Conservation (phyloP, 2,797 vertebrate species). For the Coreius guichenoti region DNA sequence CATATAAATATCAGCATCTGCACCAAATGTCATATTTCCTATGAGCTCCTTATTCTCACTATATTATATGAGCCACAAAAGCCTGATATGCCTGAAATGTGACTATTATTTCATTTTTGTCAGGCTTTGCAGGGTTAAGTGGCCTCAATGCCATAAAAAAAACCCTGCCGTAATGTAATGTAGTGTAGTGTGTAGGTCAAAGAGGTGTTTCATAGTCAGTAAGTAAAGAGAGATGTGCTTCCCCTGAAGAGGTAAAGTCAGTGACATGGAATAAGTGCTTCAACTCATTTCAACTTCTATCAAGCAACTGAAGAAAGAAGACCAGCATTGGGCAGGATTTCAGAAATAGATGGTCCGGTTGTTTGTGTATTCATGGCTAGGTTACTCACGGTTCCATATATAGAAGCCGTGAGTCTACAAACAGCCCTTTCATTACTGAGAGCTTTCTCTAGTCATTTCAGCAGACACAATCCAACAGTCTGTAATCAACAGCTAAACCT, state of each 20-base stretch:
- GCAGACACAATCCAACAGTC: slow-evolving; percentile 58
- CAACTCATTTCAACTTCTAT: background rate
- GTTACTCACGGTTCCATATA: slow-evolving; percentile 59
- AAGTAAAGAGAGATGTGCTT: background rate
- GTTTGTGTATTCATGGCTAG: slow-evolving; percentile 54
- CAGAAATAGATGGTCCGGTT: slow-evolving; percentile 21
- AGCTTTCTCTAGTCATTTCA: slow-evolving; percentile 69
- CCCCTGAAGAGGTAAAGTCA: background rate
- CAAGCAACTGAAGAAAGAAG: background rate
- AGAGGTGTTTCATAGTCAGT: background rate
- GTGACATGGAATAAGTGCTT: background rate
- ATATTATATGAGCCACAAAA: too few relatives aligned
- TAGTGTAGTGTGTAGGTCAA: too few relatives aligned
- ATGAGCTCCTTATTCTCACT: too few relatives aligned
- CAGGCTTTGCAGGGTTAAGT: background rate
- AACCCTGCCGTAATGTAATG: background rate
- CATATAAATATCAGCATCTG: too few relatives aligned
- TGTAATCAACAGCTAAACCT: slow-evolving; percentile 66
- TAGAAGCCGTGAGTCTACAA: slow-evolving; percentile 57
- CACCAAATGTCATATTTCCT: too few relatives aligned
- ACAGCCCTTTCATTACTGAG: slow-evolving; percentile 65
- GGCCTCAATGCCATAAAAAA: background rate
- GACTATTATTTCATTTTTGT: background rate
- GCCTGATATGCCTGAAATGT: too few relatives aligned
- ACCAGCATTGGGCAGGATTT: background rate